These are phyloP conservation scores for Asbolus verrucosus DNA, from an alignment of 1,140 invertebrate genomes.

Conservation along the genomic window DNA sequence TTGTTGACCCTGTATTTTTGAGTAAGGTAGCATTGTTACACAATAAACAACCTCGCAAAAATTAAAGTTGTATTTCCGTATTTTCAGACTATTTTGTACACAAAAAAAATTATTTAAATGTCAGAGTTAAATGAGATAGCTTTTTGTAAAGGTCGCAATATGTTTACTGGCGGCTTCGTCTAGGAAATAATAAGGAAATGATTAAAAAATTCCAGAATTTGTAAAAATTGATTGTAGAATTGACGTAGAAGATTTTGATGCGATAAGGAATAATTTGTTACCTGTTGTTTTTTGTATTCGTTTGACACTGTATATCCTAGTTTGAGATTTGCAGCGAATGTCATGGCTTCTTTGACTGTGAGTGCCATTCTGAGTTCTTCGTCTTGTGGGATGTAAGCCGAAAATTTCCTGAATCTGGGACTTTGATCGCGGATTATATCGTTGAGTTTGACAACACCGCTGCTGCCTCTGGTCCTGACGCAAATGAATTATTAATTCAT, in stretches of 20 bases:
- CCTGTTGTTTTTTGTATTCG: constrained; percentile 75
- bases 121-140: too few species aligned
- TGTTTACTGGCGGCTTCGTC: too few species aligned
- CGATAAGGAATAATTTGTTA: too few species aligned
- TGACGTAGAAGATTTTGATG: too few species aligned
- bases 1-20: too few species aligned
- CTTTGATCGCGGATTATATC: constrained; percentile 66
- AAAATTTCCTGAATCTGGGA: constrained; percentile 83
- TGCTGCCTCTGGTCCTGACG: constrained; percentile 68
- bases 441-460: constrained; percentile 68
- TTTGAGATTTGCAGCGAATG: constrained; percentile 89
- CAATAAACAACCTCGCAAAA: neutral
- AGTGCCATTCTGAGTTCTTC: constrained; percentile 85
- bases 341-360: constrained; percentile 88
- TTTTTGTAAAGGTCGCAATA: too few species aligned
- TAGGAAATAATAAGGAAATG: too few species aligned
- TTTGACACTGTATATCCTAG: constrained; percentile 73
- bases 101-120: neutral
- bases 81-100: neutral
- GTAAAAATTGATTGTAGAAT: too few species aligned
- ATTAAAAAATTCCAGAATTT: too few species aligned
- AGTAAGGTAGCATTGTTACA: too few species aligned
- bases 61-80: neutral
- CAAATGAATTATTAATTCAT: neutral
- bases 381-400: constrained; percentile 93